These are phyloP conservation scores for Pomacea maculata DNA, from an alignment of 1,140 invertebrate genomes.

Conservation along the genomic window DNA sequence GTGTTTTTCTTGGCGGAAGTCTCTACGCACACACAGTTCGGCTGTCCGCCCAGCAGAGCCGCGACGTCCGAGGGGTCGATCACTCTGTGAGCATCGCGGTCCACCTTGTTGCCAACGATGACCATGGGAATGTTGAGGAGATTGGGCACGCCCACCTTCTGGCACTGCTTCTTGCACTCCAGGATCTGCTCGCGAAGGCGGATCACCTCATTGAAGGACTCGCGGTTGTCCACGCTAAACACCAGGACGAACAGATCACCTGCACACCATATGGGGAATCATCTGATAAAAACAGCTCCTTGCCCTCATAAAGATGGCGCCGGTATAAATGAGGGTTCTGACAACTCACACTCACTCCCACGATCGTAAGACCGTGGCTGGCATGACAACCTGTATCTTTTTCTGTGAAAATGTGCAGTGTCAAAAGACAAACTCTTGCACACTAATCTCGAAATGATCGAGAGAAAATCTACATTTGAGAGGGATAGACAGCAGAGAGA, in stretches of 20 bases:
- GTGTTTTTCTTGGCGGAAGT: slow-evolving; percentile 82
- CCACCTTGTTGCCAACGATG: slow-evolving; percentile 84
- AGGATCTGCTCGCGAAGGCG: slow-evolving; percentile 82
- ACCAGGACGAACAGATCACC: slow-evolving; percentile 87
- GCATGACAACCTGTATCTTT: too few relatives aligned
- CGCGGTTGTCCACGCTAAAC: slow-evolving; percentile 84
- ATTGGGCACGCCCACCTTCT: slow-evolving; percentile 24
- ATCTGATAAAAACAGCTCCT: not conserved
- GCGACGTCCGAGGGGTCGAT: slow-evolving; percentile 48
- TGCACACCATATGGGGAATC: slow-evolving; percentile 61
- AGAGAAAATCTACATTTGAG: too few relatives aligned
- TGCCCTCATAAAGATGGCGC: not conserved
- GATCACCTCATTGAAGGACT: slow-evolving; percentile 85
- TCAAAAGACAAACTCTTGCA: too few relatives aligned
- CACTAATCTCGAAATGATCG: too few relatives aligned
- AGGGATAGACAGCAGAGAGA: too few relatives aligned
- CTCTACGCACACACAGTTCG: slow-evolving; percentile 80
- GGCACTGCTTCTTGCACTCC: slow-evolving; percentile 66
- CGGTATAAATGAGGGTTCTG: too few relatives aligned
- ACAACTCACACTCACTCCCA: too few relatives aligned
- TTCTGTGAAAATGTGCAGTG: too few relatives aligned
- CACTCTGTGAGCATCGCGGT: slow-evolving; percentile 74
- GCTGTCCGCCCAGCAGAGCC: slow-evolving; percentile 39
- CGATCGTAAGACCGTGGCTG: too few relatives aligned
- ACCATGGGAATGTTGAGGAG: slow-evolving; percentile 79